Evolutionary conservation across 1,140 invertebrate genomes (phyloP).

Genomic region (Helicorthomorpha holstii): DNA sequence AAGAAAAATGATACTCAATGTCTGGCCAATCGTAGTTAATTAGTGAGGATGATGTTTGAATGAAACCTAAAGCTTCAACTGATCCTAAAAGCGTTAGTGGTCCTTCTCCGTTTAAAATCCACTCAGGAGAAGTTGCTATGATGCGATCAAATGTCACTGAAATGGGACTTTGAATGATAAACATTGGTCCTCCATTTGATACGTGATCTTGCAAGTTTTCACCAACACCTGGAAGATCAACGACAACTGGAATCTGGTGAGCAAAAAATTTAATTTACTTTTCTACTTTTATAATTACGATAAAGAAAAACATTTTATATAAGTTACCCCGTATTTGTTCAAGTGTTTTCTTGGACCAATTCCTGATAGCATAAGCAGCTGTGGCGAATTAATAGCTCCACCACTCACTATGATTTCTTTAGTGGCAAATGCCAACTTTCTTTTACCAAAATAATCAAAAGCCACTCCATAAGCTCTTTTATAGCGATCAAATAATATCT

Average conservation of each 20-base stretch:
- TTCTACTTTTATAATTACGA: background rate
- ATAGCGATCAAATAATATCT: background rate
- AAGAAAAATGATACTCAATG: conserved; percentile 72
- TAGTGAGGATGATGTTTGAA: conserved; percentile 71
- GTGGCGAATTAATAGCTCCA: conserved; percentile 21
- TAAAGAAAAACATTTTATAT: background rate
- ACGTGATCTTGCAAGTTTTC: conserved; percentile 1
- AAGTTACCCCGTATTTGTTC: conserved; percentile 9
- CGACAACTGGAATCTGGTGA: background rate
- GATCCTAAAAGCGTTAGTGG: conserved; percentile 65
- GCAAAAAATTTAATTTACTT: background rate
- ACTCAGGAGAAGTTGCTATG: no score
- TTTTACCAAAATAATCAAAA: background rate
- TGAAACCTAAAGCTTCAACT: conserved; percentile 64
- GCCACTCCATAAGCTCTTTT: background rate
- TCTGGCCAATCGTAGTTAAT: conserved; percentile 69
- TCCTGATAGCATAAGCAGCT: conserved; percentile 29
- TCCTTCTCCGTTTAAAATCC: conserved; percentile 24
- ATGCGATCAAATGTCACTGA: no score
- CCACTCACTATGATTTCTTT: conserved; percentile 19
- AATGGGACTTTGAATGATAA: no score
- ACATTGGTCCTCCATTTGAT: background rate
- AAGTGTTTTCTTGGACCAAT: conserved; percentile 26
- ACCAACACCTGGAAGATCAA: background rate
- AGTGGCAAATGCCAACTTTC: conserved; percentile 8